phyloP scores from a whole-genome alignment of 2,113 vertebrate species.

The Pomatostomus ruficeps region DNA sequence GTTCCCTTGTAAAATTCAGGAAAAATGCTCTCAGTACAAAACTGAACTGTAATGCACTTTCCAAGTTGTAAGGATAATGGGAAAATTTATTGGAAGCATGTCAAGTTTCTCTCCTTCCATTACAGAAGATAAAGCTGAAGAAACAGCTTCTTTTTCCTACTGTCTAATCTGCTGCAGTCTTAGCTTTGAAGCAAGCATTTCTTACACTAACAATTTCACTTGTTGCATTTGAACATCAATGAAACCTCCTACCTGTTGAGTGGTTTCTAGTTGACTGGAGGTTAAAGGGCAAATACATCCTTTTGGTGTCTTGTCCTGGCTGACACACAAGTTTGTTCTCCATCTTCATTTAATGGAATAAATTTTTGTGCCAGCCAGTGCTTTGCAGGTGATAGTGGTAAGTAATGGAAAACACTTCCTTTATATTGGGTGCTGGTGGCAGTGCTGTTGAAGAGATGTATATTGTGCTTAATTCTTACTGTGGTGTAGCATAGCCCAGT shows the following conservation, averaged over 20 bases:
- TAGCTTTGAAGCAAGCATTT: slow-evolving; percentile 45
- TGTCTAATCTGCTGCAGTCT: slow-evolving; percentile 6
- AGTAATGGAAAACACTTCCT: slow-evolving; percentile 47
- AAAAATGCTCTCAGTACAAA: background rate
- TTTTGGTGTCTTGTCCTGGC: slow-evolving; percentile 76
- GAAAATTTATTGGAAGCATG: background rate
- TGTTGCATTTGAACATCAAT: slow-evolving; percentile 82
- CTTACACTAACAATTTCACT: slow-evolving; percentile 55
- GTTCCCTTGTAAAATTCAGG: background rate
- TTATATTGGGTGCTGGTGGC: background rate
- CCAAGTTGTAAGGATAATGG: background rate
- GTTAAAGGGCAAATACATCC: slow-evolving; percentile 78
- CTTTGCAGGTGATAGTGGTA: slow-evolving; percentile 41
- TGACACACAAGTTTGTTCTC: slow-evolving; percentile 72
- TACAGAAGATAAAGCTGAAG: slow-evolving; percentile 8
- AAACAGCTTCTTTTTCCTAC: slow-evolving; percentile 18
- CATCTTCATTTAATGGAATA: slow-evolving; percentile 38
- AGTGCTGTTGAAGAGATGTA: background rate
- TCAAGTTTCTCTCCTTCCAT: slow-evolving; percentile 8
- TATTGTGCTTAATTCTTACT: background rate
- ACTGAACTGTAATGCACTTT: background rate
- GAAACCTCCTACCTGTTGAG: slow-evolving; percentile 65
- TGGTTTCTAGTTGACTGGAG: slow-evolving; percentile 74
- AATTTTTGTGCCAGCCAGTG: slow-evolving; percentile 73
- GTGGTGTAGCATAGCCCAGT: background rate